Evolutionary conservation across 2,113 vertebrate species (phyloP).

Genomic region (Numida meleagris): DNA sequence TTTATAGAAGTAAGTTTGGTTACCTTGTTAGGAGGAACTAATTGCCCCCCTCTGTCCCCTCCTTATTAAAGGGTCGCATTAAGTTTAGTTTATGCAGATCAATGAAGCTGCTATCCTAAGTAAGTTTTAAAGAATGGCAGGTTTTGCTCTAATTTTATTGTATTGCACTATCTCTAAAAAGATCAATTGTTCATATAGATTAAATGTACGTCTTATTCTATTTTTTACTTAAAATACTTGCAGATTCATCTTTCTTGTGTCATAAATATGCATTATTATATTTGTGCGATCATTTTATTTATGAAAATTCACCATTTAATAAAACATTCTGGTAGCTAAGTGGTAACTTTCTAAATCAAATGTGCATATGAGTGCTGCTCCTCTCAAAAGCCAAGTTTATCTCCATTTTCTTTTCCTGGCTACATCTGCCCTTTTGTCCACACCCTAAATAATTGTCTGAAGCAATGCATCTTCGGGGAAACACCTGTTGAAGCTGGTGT

Average conservation of each 20-base stretch:
- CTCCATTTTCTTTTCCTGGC: background rate
- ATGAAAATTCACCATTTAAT: background rate
- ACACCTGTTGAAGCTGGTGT: background rate
- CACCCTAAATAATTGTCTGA: background rate
- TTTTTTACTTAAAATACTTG: background rate
- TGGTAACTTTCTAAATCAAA: background rate
- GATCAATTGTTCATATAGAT: background rate
- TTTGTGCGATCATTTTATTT: background rate
- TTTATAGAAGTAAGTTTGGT: background rate
- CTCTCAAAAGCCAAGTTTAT: background rate
- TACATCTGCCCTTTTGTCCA: background rate
- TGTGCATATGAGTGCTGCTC: background rate
- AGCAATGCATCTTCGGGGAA: background rate
- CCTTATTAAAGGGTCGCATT: background rate
- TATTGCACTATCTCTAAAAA: background rate
- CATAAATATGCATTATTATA: background rate
- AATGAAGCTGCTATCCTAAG: background rate
- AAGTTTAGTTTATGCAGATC: background rate
- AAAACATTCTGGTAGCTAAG: background rate
- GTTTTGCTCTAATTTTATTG: background rate
- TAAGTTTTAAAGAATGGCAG: background rate
- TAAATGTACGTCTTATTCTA: background rate
- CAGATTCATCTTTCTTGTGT: background rate
- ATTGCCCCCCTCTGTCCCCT: accelerated
- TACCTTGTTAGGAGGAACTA: background rate